Evolutionary conservation across 2,113 vertebrate genomes (phyloP).

Genomic region (Xiphophorus couchianus): DNA sequence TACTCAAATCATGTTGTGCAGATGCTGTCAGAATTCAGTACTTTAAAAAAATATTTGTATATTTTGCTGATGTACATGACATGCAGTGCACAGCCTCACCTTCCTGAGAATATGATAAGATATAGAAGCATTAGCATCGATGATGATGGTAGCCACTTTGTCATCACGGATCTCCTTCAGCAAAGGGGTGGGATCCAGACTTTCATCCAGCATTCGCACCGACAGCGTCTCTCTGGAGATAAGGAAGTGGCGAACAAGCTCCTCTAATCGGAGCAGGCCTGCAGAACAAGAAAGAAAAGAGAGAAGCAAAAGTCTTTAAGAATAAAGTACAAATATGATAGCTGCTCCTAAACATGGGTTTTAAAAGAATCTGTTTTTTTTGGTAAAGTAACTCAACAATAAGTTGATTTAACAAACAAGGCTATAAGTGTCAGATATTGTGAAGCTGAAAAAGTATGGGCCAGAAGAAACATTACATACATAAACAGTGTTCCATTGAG

Average conservation of each 20-base stretch:
- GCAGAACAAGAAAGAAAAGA: not conserved
- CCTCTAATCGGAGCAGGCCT: slow-evolving; percentile 90
- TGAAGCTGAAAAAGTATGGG: not conserved
- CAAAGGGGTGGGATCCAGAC: slow-evolving; percentile 86
- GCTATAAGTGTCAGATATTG: not conserved
- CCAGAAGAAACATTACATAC: not conserved
- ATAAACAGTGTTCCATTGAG: not conserved
- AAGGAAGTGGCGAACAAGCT: slow-evolving; percentile 88
- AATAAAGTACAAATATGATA: not conserved
- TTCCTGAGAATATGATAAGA: slow-evolving; percentile 89
- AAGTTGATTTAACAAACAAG: not conserved
- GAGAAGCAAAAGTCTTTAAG: not conserved
- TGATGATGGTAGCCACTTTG: slow-evolving; percentile 91
- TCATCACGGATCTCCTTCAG: slow-evolving; percentile 93
- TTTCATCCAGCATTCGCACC: slow-evolving; percentile 88
- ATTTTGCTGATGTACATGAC: not conserved
- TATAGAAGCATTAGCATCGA: slow-evolving; percentile 88
- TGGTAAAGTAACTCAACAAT: not conserved
- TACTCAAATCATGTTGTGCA: too few relatives aligned
- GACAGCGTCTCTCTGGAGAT: slow-evolving; percentile 91
- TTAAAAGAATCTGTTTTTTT: not conserved
- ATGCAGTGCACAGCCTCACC: slow-evolving; percentile 60
- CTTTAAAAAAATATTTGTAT: too few relatives aligned
- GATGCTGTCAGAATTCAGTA: too few relatives aligned
- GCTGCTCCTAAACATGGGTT: not conserved